These are phyloP conservation scores for Nasonovia ribisnigri DNA, from an alignment of 2,888 invertebrate genomes.

Conservation along the genomic window DNA sequence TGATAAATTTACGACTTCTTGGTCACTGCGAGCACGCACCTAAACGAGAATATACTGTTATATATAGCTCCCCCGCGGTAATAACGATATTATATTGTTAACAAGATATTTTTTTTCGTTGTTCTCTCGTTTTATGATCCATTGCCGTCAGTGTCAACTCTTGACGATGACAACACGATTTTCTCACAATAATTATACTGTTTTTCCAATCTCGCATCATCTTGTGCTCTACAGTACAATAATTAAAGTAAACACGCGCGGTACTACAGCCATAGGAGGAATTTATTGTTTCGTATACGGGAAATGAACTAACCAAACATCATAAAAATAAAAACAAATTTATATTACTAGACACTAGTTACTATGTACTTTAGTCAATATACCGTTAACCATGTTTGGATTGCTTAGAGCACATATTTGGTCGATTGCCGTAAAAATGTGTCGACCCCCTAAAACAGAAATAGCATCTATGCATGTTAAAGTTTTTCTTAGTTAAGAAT, in stretches of 20 bases:
- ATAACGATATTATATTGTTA: conserved; percentile 16
- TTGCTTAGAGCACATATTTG: neutral
- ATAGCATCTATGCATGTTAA: conserved; percentile 33
- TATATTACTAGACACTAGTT: conserved; percentile 15
- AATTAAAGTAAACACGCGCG: conserved; percentile 38
- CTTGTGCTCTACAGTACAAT: neutral
- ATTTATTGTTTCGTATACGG: neutral
- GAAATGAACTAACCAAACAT: conserved; percentile 50
- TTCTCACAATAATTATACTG: conserved; percentile 17
- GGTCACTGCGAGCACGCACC: neutral
- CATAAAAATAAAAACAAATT: conserved; percentile 44
- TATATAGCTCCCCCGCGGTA: neutral
- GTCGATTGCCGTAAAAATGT: conserved; percentile 27
- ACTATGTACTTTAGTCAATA: conserved; percentile 1
- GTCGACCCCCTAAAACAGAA: conserved; percentile 12
- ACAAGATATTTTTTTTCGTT: neutral
- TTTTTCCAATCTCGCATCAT: neutral
- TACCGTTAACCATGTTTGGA: conserved; percentile 17
- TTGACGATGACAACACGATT: conserved; percentile 11
- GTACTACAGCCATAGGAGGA: neutral
- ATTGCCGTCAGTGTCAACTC: neutral
- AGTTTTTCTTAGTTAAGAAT: conserved; percentile 8
- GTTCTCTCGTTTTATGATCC: neutral
- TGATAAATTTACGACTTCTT: conserved; percentile 32
- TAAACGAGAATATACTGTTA: conserved; percentile 31